Evolutionary conservation across 2,797 vertebrate genomes (phyloP), one percentile per base, ranked within the genome.

Genomic region (Balearica regulorum): DNA sequence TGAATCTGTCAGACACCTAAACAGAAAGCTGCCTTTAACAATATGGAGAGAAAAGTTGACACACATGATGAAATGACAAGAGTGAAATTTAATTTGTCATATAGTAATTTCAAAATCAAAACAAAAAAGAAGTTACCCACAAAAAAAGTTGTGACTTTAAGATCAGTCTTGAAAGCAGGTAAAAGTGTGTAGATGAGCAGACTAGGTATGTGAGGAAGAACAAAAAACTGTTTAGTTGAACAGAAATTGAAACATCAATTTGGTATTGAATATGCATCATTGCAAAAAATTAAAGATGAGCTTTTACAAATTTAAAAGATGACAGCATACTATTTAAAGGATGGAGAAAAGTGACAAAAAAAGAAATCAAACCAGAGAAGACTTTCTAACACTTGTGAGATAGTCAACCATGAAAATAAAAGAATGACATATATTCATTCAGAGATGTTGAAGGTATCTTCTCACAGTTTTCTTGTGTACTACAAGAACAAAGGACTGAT

Each of bases 101-200:
- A 90, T 9, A 65, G 39, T 91, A 91, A 90, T 95, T 94, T 95
- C 90, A 51, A 95, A 97, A 95, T 89, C 73, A 97, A 95, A 97
- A 76, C 77, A 76, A 51, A 60, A 96, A 88, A 83, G 53, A 87
- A 94, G 71, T 94, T 83, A 83, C 62, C 51, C 95, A 57, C 29
- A 68, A 95, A 94, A 93, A 93, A 53, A 68, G 29, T 76, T 84
- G 33, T n/a, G 35, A 76, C 26, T 92, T 96, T 79, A 79, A 29
- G 28, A 93, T 90, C 64, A 95, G 73, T 37, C 78, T 92, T 94
- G 72, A 92, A 91, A 86, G 66, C 20, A 96, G 71, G 54, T 78
- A 78, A 97, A 96, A 82, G 49, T 79, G 16, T 37, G 18, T 33
- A 94, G 41, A 68, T 76, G 65, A 95, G 78, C 28, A 53, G 55